Base-by-base conservation (phyloP, 2,797 vertebrate genomes). In the Propithecus perrieri region DNA sequence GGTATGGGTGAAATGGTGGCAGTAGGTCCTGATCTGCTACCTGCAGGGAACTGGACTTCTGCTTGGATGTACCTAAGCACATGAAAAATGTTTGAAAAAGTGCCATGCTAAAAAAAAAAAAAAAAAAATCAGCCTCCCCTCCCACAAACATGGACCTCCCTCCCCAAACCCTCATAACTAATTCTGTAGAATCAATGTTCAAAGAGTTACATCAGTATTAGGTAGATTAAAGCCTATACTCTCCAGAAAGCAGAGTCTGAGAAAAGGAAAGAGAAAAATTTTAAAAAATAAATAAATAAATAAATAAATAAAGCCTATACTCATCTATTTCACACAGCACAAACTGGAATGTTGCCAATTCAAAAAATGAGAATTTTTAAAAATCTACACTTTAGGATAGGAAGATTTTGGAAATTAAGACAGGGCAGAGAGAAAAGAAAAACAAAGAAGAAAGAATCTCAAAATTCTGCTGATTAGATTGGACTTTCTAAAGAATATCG, bases 1-100 rank as follows among this genome's bases (percentile, higher is more conserved):
- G 99, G 99, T 99, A 99, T 97, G 99, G 99, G 98, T 99, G 99
- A 99, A 99, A 99, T 97, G 99, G 99, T 93, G 99, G 99, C 98
- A 99, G 99, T 97, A 99, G 99, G 98, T 99, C 99, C 91, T 99
- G 99, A 98, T 99, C 99, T 98, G 99, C 98, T 97, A 99, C 98
- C 99, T 99, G 99, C 98, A 99, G 99, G 98, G 99, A 99, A 98
- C 99, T 99, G 98, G 99, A 99, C 98, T 99, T 99, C 99, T 99
- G 99, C 99, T 99, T 99, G 97, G 99, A 99, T 98, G 98, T 98
- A 98, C 99, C 99, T 99, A 99, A 99, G 98, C 98, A 99, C 98
- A 99, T 95, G 98, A 99, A 98, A 99, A 98, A 99, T 98, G 98
- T 98, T 99, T 99, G 98, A 99, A 99, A 98, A 98, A 99, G 98